A percentile compares a stretch with the other conserved stretches of the same genome.
phyloP scores from a whole-genome alignment of 2,888 invertebrate genomes.

The Rhingia campestris region DNA sequence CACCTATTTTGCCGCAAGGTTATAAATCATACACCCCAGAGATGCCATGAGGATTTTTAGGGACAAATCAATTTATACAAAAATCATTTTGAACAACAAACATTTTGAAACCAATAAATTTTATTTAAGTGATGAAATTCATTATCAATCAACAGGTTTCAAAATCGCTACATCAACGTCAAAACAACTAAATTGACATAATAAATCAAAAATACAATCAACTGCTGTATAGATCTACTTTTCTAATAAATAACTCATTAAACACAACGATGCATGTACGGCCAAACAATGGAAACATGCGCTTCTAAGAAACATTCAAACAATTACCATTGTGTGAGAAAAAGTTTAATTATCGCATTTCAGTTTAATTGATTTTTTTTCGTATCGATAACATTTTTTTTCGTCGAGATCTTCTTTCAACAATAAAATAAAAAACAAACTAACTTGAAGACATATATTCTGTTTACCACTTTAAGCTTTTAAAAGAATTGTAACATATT shows the following conservation, averaged over 20 bases:
- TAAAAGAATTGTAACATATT: slow-evolving; percentile 4
- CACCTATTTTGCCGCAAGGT: no score
- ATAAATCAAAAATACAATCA: neutral
- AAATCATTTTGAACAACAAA: no score
- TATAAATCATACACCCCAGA: no score
- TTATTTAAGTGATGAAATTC: no score
- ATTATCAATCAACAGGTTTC: no score
- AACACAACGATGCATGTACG: neutral
- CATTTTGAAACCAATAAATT: no score
- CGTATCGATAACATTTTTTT: neutral
- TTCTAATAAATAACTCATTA: neutral
- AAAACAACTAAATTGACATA: neutral
- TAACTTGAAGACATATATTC: neutral
- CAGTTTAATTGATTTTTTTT: slow-evolving; percentile 11
- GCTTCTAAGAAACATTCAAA: neutral
- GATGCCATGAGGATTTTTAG: no score
- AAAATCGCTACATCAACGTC: no score
- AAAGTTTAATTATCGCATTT: slow-evolving; percentile 24
- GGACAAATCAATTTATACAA: no score
- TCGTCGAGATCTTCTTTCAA: neutral
- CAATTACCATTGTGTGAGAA: neutral
- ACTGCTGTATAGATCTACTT: neutral
- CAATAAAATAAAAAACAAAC: neutral
- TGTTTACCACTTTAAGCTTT: slow-evolving; percentile 32
- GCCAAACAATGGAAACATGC: neutral